Conservation (phyloP, 35 echinoderm and acorn worm genomes). For the Apostichopus californicus region DNA sequence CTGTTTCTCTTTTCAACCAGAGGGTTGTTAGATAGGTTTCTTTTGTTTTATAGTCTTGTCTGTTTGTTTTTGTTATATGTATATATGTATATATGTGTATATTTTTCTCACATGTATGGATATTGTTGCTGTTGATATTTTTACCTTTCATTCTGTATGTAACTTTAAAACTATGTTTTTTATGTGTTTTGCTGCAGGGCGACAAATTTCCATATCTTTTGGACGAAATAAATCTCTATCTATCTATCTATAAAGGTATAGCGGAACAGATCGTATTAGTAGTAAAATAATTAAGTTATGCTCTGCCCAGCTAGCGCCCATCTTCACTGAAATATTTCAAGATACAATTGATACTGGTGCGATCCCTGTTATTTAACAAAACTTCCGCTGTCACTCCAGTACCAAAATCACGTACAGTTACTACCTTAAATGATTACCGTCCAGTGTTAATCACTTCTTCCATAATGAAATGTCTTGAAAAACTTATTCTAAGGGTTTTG, state of each 20-base stretch:
- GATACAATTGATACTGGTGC: constrained; percentile 28
- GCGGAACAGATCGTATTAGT: constrained; percentile 57
- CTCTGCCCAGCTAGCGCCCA: constrained; percentile 52
- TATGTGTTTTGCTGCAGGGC: no score
- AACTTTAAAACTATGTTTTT: no score
- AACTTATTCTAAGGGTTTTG: neutral
- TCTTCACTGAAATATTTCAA: constrained; percentile 50
- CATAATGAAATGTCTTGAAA: neutral
- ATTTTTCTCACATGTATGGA: no score
- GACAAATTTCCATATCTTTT: no score
- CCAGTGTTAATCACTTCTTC: neutral
- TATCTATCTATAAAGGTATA: constrained; percentile 47
- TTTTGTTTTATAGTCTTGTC: no score
- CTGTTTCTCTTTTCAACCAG: no score
- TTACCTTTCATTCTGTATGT: no score
- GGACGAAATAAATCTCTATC: no score
- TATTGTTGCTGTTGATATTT: no score
- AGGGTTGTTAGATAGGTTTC: no score
- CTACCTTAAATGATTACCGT: constrained; percentile 16
- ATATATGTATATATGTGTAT: no score
- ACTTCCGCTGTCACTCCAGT: constrained; percentile 38
- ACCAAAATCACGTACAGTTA: neutral
- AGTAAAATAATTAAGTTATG: constrained; percentile 49
- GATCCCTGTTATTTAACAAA: constrained; percentile 54
- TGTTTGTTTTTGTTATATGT: no score